phyloP scores from a whole-genome alignment of 2,888 invertebrate genomes.

The Lasioglossum leucozonium region DNA sequence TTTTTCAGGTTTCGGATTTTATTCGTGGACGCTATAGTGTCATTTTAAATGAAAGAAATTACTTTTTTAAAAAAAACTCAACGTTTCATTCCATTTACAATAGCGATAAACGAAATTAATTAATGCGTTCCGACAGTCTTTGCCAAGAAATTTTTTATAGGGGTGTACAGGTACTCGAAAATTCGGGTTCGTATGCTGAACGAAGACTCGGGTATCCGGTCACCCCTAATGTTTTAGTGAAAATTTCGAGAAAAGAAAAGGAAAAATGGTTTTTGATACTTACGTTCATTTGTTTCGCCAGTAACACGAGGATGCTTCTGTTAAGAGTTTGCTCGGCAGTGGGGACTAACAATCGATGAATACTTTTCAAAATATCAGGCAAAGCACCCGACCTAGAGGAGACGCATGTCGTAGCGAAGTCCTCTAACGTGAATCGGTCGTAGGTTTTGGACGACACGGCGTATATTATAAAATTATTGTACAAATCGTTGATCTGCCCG shows the following conservation, averaged over 20 bases:
- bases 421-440: slow-evolving; percentile 88
- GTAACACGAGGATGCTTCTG: slow-evolving; percentile 84
- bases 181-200: too few relatives aligned
- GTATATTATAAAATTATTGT: slow-evolving; percentile 82
- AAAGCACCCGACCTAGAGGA: slow-evolving; percentile 89
- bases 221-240: neutral
- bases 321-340: slow-evolving; percentile 84
- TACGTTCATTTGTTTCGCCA: slow-evolving; percentile 71
- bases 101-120: too few relatives aligned
- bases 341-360: slow-evolving; percentile 88
- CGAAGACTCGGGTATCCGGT: too few relatives aligned
- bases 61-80: neutral
- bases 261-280: slow-evolving; percentile 23
- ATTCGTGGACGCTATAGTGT: neutral
- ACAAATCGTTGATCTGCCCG: slow-evolving; percentile 65
- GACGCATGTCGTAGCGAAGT: slow-evolving; percentile 90
- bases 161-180: too few relatives aligned
- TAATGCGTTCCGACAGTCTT: neutral
- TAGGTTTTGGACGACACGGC: slow-evolving; percentile 81
- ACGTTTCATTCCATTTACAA: neutral
- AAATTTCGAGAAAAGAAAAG: neutral
- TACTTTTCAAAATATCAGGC: slow-evolving; percentile 88
- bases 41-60: neutral
- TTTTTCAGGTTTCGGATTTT: neutral
- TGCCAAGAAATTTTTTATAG: neutral